Evolutionary conservation across 2,888 invertebrate species (phyloP).

Genomic region (Ormyrus rosae): DNA sequence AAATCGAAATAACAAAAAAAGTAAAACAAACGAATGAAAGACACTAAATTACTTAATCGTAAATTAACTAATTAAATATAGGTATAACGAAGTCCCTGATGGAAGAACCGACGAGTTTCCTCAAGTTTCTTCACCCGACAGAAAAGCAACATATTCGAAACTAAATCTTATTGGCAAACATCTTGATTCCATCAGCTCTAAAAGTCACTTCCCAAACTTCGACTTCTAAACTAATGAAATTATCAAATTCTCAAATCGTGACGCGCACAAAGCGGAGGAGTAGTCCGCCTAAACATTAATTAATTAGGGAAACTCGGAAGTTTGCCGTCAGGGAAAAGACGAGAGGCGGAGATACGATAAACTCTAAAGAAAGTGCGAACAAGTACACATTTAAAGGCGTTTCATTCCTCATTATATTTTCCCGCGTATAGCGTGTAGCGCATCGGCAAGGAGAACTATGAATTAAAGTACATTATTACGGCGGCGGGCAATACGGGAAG

Average conservation of each 20-base stretch:
- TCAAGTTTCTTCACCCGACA: neutral
- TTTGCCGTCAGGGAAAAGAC: no score
- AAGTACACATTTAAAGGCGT: constrained; percentile 28
- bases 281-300: no score
- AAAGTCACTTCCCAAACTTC: no score
- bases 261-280: no score
- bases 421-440: constrained; percentile 17
- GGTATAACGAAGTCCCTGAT: neutral
- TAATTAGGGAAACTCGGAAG: no score
- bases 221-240: no score
- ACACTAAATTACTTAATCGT: constrained; percentile 6
- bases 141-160: neutral
- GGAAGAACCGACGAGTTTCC: no score
- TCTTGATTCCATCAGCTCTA: no score
- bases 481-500: neutral
- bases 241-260: no score
- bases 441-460: neutral
- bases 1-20: constrained; percentile 5
- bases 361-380: constrained; percentile 46
- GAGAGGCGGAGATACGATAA: constrained; percentile 2
- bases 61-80: constrained; percentile 4
- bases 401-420: constrained; percentile 40
- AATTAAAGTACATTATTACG: neutral
- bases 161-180: no score
- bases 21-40: constrained; percentile 18